Base-by-base conservation (phyloP, 2,113 vertebrate genomes). In the Peromyscus polionotus region DNA sequence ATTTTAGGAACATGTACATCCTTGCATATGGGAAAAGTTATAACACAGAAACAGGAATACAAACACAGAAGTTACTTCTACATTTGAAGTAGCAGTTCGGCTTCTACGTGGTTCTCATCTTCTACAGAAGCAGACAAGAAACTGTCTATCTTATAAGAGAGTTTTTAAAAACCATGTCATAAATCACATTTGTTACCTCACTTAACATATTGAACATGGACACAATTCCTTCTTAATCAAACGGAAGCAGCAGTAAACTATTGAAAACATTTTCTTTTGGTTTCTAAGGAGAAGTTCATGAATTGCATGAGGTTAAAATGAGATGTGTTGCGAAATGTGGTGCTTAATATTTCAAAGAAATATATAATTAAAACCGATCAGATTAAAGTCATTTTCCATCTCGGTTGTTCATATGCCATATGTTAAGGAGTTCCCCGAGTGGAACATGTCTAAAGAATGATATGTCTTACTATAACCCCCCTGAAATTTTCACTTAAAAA, bases 371-470 rank as follows among this genome's bases (percentile, higher is more conserved):
- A 97, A 93, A 59, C 22, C 48, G 94, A 76, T 92, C 96, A 94
- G 95, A 97, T 95, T 95, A 96, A 98, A 97, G 94, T 95, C n/a
- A 80, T 93, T 97, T 97, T 96, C 92, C 95, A 70, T 22, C 9
- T 13, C 48, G 13, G 26, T 12, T 83, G 90, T 59, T 93, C 88
- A 94, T 54, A 87, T 75, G 33, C 96, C 96, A 85, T 97, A 97
- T 97, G 94, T 94, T 95, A 79, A 95, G 73, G 75, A 96, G 89
- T 76, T 96, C 80, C 36, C 67, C 96, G 9, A 70, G 65, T 51
- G 67, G 75, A 91, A 85, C 90, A 79, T 83, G 45, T 95, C 68
- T 91, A 48, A 83, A 97, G 85, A 91, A 93, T 54, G 84, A 19
- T 54, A 5, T 95, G 79, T 80, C 88, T 79, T 87, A 92, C 90